These are phyloP conservation scores for Helicoverpa armigera DNA, from an alignment of 1,140 invertebrate species.

Conservation along the genomic window DNA sequence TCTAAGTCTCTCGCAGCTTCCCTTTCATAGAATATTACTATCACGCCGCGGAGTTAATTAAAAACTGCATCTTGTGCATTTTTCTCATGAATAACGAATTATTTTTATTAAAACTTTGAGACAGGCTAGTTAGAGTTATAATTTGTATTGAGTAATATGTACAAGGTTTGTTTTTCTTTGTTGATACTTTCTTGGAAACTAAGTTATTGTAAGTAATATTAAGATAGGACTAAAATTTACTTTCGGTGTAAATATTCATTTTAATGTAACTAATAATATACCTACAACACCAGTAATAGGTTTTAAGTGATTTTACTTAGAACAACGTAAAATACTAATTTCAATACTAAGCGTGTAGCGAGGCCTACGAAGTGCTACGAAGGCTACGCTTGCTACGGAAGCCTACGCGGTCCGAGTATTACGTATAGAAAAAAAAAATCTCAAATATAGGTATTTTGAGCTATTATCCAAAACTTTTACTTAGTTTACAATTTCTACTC, in stretches of 20 bases:
- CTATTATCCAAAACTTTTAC: neutral
- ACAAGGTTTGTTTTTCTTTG: neutral
- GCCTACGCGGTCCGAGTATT: neutral
- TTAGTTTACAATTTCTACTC: neutral
- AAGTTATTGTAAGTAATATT: too few species aligned
- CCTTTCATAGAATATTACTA: neutral
- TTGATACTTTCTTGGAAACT: too few species aligned
- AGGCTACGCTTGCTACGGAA: neutral
- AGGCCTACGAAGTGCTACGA: slow-evolving; percentile 1
- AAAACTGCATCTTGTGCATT: neutral
- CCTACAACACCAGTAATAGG: too few species aligned
- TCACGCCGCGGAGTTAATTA: neutral
- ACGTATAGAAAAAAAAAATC: neutral
- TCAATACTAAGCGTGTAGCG: too few species aligned
- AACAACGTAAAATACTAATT: too few species aligned
- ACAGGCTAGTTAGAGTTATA: neutral
- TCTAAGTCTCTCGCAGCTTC: neutral
- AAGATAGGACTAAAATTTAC: too few species aligned
- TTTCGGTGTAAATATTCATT: too few species aligned
- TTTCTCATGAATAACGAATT: slow-evolving; percentile 1
- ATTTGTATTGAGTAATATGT: neutral
- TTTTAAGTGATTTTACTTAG: too few species aligned
- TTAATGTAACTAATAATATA: too few species aligned
- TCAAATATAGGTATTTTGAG: neutral
- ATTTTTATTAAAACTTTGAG: neutral